Evolutionary conservation across 2,888 invertebrate genomes (phyloP), one percentile per base, ranked within the genome.

Genomic region (Lochmaea capreae): DNA sequence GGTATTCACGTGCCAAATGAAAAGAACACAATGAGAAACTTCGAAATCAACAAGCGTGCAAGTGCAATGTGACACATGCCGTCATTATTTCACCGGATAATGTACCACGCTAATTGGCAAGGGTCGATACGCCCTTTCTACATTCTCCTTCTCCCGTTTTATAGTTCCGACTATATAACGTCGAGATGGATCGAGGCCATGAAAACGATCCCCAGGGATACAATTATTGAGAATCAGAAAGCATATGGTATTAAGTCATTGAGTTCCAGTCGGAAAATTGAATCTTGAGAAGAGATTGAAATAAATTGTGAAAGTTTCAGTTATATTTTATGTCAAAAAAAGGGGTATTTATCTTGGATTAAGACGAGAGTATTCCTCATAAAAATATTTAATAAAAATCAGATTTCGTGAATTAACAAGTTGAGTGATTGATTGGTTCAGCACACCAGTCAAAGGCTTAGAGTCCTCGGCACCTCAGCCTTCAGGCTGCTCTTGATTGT

Each of bases 21-120:
- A 61, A 61, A 61, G 39, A 14, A 61, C 49, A 49, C 49, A 49
- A 49, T 49, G 79, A 79, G 76, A 78, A n/a, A 79, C 77, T 43
- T 65, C 22, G 79, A 80, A 81, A 83, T 84, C 83, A 83, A 84
- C 83, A 82, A 85, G 84, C 85, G 83, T 85, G 84, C 86, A 86
- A 86, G 86, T 86, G 84, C 84, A 85, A 85, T 83, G 83, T 84
- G 86, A 86, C 86, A 86, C 86, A 85, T 85, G 86, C 85, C 85
- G 84, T 86, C 86, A 86, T 87, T 86, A 86, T 86, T 85, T 83
- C 81, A 81, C 80, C 81, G 85, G 84, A 86, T 86, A 85, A 86
- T 85, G 83, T 83, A 82, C 84, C 79, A 80, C 83, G 79, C 85
- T 86, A 86, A 86, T 86, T 86, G 86, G 86, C 82, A 83, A 83